Evolutionary conservation across 2,888 invertebrate species (phyloP), one percentile per base, ranked within the genome.

Genomic region (Athalia rosae): DNA sequence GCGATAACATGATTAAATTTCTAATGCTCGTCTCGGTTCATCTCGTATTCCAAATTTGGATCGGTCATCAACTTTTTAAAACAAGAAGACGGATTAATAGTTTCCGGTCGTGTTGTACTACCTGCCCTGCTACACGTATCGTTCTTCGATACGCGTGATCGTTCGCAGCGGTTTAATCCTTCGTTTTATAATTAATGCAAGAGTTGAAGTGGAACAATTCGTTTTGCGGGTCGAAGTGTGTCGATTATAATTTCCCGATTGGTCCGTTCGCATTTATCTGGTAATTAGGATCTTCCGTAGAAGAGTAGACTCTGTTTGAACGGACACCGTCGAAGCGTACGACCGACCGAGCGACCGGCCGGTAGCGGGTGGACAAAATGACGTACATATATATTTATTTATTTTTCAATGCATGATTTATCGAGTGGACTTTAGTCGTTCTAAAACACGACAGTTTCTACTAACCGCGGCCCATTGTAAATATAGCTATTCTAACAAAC

Each of bases 351-450:
- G 15, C 11, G 28, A 50, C 15, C 66, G 6, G 45, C 4, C n/a
- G 43, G 4, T 8, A 5, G 9, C 8, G n/a, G 15, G 53, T n/a
- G 56, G 9, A 53, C 53, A 53, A 9, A 4, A 4, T 7, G 4
- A 53, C 6, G 11, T 53, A 53, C 11, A 53, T 6, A 53, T 7
- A 53, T 53, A 28, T n/a, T 9, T 71, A 71, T 74, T 74, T 74
- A 74, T 74, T 62, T 74, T 74, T 74, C 74, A 62, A 59, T 74
- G 59, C 11, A 74, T 74, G 74, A 74, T 74, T 74, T 74, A 74
- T 74, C 74, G 74, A 74, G 74, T 62, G 50, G 74, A 47, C 48
- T 74, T 50, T 59, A 74, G 58, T 59, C 28, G 61, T n/a, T 61
- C 48, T 50, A 28, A 74, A 59, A 62, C 74, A 74, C 74, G 74